phyloP scores from a whole-genome alignment of 2,113 vertebrate genomes.

The Oostethus manadensis region DNA sequence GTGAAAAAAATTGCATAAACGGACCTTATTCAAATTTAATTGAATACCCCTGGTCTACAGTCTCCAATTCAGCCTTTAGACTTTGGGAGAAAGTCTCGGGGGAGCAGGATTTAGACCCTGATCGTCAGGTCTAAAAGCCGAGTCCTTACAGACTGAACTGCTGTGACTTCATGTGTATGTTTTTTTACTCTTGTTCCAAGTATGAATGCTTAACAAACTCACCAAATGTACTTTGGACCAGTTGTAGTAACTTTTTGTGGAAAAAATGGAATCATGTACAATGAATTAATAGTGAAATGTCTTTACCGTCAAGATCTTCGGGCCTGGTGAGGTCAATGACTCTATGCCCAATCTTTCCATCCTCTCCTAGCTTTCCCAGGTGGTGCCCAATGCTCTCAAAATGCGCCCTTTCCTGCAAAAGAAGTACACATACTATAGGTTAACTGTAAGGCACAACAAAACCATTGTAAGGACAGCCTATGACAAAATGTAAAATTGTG shows the following conservation, averaged over 20 bases:
- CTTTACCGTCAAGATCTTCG: slow-evolving; percentile 95
- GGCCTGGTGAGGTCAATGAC: slow-evolving; percentile 97
- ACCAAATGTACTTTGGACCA: neutral
- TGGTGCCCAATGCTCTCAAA: slow-evolving; percentile 90
- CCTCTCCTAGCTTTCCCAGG: slow-evolving; percentile 87
- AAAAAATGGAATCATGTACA: no score
- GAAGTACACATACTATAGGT: slow-evolving; percentile 37
- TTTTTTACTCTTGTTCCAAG: neutral
- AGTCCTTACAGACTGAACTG: neutral
- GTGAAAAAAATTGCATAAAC: no score
- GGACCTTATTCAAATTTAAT: no score
- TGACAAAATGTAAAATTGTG: slow-evolving; percentile 40
- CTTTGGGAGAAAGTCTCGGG: no score
- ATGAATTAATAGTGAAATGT: neutral
- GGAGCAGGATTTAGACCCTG: no score
- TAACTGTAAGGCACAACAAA: slow-evolving; percentile 34
- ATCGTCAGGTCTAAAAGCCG: neutral
- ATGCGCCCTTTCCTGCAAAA: slow-evolving; percentile 86
- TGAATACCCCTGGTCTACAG: no score
- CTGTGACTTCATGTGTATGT: neutral
- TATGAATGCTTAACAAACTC: neutral
- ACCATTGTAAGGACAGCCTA: slow-evolving; percentile 34
- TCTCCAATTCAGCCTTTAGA: no score
- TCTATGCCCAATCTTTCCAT: slow-evolving; percentile 91
- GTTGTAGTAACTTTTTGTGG: neutral